Conservation (phyloP, 2,113 vertebrate species). For the Girardinichthys multiradiatus region DNA sequence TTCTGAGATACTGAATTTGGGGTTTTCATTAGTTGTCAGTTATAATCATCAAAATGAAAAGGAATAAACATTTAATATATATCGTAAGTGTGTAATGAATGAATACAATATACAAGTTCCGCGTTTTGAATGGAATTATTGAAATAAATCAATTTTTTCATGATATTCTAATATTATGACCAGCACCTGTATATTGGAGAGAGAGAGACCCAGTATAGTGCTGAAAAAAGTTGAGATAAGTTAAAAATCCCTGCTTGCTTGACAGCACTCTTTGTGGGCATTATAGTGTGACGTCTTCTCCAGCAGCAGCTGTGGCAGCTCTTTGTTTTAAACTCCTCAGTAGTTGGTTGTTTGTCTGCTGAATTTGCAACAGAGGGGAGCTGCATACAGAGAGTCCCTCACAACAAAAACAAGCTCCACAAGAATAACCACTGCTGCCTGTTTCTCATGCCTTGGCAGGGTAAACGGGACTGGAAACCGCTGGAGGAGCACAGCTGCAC, state of each 20-base stretch:
- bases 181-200: no score
- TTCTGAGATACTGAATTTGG: no score
- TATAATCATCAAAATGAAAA: no score
- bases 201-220: no score
- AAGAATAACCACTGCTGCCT: background rate
- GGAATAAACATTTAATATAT: no score
- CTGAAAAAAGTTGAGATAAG: no score
- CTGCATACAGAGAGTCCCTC: background rate
- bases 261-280: background rate
- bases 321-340: conserved; percentile 23
- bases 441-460: conserved; percentile 76
- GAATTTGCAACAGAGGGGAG: background rate
- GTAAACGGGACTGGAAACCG: conserved; percentile 92
- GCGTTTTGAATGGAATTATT: no score
- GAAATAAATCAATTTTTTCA: no score
- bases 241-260: background rate
- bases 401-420: background rate
- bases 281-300: conserved; percentile 28
- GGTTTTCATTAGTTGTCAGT: no score
- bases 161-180: no score
- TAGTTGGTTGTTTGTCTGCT: conserved; percentile 6
- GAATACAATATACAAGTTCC: no score
- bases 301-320: background rate
- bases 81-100: no score
- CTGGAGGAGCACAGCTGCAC: conserved; percentile 93